Percentiles rank a stretch among this genome's conserved stretches.
Evolutionary conservation across 2,797 vertebrate species (phyloP).

Genomic region (Myiothlypis coronata): DNA sequence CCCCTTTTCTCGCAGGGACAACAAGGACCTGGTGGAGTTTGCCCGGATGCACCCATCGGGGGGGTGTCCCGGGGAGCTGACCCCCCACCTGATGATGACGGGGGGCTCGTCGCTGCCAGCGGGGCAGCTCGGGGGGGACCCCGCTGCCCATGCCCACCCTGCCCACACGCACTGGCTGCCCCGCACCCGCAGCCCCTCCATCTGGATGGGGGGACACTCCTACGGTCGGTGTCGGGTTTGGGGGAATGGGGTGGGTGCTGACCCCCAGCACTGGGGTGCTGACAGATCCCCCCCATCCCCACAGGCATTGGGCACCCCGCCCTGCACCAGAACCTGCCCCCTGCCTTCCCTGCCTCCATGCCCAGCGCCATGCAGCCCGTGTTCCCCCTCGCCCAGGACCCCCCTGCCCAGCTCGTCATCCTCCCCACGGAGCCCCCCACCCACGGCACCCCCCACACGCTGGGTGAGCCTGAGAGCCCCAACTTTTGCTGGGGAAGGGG

Average conservation of each 20-base stretch:
- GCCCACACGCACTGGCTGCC: conserved; percentile 94
- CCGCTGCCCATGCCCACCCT: conserved; percentile 85
- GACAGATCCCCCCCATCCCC: not conserved
- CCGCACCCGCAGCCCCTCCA: conserved; percentile 92
- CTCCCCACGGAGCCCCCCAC: conserved; percentile 87
- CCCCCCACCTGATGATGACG: conserved; percentile 90
- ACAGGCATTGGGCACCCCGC: conserved; percentile 90
- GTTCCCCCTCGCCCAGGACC: conserved; percentile 90
- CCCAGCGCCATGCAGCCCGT: conserved; percentile 90
- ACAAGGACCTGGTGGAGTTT: conserved; percentile 93
- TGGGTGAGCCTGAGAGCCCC: conserved; percentile 76
- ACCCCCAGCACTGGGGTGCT: not conserved
- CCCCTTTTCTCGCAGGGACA: conserved; percentile 76
- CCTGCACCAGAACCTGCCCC: conserved; percentile 93
- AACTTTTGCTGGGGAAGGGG: not conserved
- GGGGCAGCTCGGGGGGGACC: conserved; percentile 86
- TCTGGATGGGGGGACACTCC: conserved; percentile 97
- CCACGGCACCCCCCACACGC: conserved; percentile 85
- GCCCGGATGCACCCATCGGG: conserved; percentile 89
- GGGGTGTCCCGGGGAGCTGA: conserved; percentile 89
- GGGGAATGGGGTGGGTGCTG: not conserved
- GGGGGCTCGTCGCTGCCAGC: conserved; percentile 86
- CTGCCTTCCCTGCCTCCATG: conserved; percentile 90
- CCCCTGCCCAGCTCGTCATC: conserved; percentile 89
- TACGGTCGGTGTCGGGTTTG: conserved; percentile 77